Conservation (phyloP, 2,113 vertebrate species). For the Ameiurus melas region DNA sequence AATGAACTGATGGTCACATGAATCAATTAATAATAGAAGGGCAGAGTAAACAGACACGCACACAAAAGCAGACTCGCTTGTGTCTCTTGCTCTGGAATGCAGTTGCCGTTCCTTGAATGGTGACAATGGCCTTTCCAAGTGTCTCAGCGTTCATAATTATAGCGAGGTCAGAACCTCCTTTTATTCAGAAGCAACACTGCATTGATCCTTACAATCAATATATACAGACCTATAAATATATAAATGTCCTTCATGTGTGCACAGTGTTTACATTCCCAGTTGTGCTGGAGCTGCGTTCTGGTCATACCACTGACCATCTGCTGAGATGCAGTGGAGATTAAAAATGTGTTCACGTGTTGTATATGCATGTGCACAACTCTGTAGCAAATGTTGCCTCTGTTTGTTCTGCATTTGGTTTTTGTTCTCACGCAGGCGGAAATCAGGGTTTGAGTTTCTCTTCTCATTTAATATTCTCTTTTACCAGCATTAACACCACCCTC, state of each 20-base stretch:
- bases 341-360: neutral
- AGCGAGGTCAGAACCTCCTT: neutral
- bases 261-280: neutral
- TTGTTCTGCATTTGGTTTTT: neutral
- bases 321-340: neutral
- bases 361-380: neutral
- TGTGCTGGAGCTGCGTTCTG: neutral
- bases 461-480: neutral
- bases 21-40: slow-evolving; percentile 34
- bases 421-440: neutral
- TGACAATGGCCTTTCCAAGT: neutral
- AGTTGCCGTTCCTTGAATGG: neutral
- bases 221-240: neutral
- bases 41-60: neutral
- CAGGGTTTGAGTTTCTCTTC: neutral
- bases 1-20: slow-evolving; percentile 30
- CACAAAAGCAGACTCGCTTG: neutral
- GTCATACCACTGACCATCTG: neutral
- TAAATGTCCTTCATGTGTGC: neutral
- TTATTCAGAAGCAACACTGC: neutral
- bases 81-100: neutral
- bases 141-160: neutral
- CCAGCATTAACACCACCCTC: neutral
- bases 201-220: slow-evolving; percentile 2
- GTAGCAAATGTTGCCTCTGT: neutral